These are phyloP conservation scores for Zaprionus camerounensis DNA, from an alignment of 1,140 invertebrate species.

Conservation along the genomic window DNA sequence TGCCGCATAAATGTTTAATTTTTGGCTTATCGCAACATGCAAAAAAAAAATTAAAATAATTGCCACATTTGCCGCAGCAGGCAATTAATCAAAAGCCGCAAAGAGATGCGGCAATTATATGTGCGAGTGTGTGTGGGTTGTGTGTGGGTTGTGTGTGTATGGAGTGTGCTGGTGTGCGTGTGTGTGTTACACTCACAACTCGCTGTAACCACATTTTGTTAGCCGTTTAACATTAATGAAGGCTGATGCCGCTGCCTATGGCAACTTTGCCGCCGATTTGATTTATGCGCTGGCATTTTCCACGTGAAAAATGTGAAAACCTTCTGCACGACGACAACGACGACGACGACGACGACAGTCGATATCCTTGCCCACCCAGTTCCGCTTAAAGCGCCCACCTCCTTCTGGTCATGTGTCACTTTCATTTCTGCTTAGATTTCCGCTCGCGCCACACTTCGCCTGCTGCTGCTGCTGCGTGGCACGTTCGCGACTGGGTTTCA, in stretches of 20 bases:
- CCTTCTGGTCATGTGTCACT: slow-evolving; percentile 60
- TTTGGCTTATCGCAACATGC: slow-evolving; percentile 57
- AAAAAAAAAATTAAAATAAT: slow-evolving; percentile 74
- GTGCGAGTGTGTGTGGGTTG: slow-evolving; percentile 35
- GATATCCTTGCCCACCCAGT: slow-evolving; percentile 36
- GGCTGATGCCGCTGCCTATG: slow-evolving; percentile 30
- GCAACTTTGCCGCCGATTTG: slow-evolving; percentile 38
- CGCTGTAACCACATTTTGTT: slow-evolving; percentile 31
- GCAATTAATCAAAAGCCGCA: slow-evolving; percentile 70
- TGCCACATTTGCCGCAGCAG: slow-evolving; percentile 73
- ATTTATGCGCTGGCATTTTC: slow-evolving; percentile 48
- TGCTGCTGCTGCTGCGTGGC: slow-evolving; percentile 42
- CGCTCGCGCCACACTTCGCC: slow-evolving; percentile 58
- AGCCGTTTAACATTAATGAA: slow-evolving; percentile 56
- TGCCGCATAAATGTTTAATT: slow-evolving; percentile 67
- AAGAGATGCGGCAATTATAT: slow-evolving; percentile 60
- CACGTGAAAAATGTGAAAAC: slow-evolving; percentile 38
- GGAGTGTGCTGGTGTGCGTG: neutral
- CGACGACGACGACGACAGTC: neutral
- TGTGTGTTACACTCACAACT: neutral
- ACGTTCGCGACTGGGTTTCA: slow-evolving; percentile 56
- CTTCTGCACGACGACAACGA: neutral
- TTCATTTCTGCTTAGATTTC: slow-evolving; percentile 72
- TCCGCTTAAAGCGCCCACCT: neutral
- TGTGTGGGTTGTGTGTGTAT: slow-evolving; percentile 39